These are phyloP conservation scores for Lutraria rhynchaena DNA, from an alignment of 1,140 invertebrate species.

Conservation along the genomic window DNA sequence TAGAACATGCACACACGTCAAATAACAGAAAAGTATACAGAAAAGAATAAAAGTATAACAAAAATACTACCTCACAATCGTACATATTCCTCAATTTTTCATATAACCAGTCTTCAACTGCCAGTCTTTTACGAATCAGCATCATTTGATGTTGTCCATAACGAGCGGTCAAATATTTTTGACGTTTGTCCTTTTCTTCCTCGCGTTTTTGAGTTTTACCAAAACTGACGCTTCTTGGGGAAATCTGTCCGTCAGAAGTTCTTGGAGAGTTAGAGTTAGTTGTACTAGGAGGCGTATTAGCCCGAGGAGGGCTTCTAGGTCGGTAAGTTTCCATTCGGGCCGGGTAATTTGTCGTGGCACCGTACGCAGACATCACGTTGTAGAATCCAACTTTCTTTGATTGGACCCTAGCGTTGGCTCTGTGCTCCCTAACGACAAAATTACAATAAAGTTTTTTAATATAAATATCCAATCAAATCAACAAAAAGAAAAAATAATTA, in stretches of 20 bases:
- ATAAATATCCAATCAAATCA: not conserved
- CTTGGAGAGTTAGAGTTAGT: slow-evolving; percentile 51
- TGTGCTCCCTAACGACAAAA: slow-evolving; percentile 40
- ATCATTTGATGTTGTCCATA: slow-evolving; percentile 98
- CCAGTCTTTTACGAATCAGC: slow-evolving; percentile 95
- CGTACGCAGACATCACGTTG: slow-evolving; percentile 74
- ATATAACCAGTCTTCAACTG: slow-evolving; percentile 98
- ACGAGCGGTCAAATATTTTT: slow-evolving; percentile 95
- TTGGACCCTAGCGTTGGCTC: slow-evolving; percentile 31
- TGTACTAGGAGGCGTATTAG: slow-evolving; percentile 47
- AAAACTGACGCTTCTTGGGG: slow-evolving; percentile 74
- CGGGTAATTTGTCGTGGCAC: slow-evolving; percentile 63
- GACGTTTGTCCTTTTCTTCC: slow-evolving; percentile 86
- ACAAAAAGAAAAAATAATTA: slow-evolving; percentile 2
- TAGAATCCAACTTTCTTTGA: slow-evolving; percentile 71
- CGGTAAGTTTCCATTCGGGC: slow-evolving; percentile 64
- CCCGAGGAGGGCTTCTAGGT: slow-evolving; percentile 45
- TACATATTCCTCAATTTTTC: slow-evolving; percentile 96
- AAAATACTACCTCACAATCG: slow-evolving; percentile 88
- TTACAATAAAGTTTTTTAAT: not conserved
- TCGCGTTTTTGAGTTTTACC: slow-evolving; percentile 67
- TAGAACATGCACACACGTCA: too few relatives aligned
- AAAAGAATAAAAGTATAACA: slow-evolving; percentile 13
- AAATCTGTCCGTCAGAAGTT: slow-evolving; percentile 51
- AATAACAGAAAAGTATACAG: too few relatives aligned